phyloP scores from a whole-genome alignment of 2,797 vertebrate genomes.

The Mustela erminea region DNA sequence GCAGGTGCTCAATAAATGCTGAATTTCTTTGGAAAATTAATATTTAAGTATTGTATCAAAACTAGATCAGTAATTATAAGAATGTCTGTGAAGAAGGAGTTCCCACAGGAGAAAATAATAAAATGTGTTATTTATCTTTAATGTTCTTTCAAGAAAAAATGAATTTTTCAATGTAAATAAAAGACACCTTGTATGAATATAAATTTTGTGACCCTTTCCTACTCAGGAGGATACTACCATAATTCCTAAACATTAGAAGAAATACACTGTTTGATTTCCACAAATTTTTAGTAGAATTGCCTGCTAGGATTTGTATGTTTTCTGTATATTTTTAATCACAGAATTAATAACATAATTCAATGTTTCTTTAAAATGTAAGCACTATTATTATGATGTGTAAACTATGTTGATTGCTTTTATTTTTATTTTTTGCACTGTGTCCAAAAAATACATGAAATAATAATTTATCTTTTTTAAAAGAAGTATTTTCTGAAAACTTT shows the following conservation, averaged over 20 bases:
- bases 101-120: neutral
- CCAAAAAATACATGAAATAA: neutral
- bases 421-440: neutral
- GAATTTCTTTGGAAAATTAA: neutral
- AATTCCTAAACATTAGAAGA: neutral
- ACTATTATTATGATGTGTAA: neutral
- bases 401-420: neutral
- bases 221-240: neutral
- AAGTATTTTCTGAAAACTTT: neutral
- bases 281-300: neutral
- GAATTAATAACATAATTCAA: neutral
- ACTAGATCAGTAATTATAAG: neutral
- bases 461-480: neutral
- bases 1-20: neutral
- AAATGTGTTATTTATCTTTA: neutral
- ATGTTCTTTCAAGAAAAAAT: neutral
- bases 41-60: neutral
- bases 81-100: neutral
- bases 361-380: neutral
- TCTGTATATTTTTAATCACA: neutral
- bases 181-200: neutral
- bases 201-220: neutral
- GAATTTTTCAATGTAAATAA: conserved; percentile 31
- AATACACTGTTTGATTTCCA: neutral
- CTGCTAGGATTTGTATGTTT: neutral